Evolutionary conservation across 1,140 invertebrate species (phyloP).

Genomic region (Trichonephila inaurata): DNA sequence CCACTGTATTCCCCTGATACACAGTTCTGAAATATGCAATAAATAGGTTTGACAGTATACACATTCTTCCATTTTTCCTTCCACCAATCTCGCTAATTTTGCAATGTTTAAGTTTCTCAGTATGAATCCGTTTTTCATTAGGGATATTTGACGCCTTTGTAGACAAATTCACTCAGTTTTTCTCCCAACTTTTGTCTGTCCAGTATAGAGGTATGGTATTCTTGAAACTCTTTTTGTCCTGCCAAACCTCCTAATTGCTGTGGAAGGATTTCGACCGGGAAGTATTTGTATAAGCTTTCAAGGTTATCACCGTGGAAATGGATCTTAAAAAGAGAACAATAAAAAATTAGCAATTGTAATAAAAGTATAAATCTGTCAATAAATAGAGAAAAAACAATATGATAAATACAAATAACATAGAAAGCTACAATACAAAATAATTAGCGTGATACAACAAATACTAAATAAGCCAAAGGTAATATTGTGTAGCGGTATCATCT

Average conservation of each 20-base stretch:
- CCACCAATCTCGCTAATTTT: no score
- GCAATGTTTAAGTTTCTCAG: no score
- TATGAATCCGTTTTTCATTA: not conserved
- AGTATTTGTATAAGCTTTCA: constrained; percentile 88
- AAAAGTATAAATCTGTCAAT: not conserved
- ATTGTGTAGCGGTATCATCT: no score
- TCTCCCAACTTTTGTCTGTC: not conserved
- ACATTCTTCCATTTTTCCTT: no score
- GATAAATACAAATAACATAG: no score
- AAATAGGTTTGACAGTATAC: no score
- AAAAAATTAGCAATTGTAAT: not conserved
- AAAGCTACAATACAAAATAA: no score
- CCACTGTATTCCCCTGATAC: no score
- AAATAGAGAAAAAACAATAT: not conserved
- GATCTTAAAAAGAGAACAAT: not conserved
- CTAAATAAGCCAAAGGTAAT: no score
- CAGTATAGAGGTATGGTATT: not conserved
- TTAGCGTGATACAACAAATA: no score
- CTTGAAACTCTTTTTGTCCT: not conserved
- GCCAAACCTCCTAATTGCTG: constrained; percentile 88
- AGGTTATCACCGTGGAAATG: constrained; percentile 89
- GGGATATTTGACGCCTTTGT: not conserved
- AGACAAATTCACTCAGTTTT: constrained; percentile 11
- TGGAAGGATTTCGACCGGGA: constrained; percentile 90
- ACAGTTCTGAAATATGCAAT: no score